phyloP scores from a whole-genome alignment of 2,888 invertebrate species.

The Bimastos eiseni region DNA sequence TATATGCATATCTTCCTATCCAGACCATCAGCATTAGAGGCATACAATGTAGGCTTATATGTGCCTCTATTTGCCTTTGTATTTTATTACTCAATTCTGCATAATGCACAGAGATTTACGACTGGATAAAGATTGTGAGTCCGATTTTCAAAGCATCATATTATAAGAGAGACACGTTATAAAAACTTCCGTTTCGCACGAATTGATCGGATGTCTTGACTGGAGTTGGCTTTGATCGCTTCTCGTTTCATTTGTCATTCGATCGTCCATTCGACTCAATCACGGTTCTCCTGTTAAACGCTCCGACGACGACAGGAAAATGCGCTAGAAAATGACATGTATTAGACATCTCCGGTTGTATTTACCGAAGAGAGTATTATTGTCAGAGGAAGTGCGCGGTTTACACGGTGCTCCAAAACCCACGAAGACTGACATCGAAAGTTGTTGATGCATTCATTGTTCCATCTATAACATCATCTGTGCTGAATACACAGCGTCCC shows the following conservation, averaged over 20 bases:
- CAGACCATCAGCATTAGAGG: background rate
- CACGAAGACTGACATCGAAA: background rate
- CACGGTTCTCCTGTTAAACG: background rate
- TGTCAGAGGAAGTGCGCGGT: background rate
- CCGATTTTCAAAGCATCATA: background rate
- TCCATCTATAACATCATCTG: background rate
- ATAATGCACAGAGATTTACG: background rate
- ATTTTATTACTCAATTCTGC: background rate
- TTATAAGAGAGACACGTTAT: background rate
- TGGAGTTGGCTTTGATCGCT: background rate
- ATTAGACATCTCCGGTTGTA: background rate
- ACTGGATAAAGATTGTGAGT: background rate
- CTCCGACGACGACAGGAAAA: background rate
- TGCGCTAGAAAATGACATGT: conserved; percentile 2
- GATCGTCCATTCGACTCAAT: background rate
- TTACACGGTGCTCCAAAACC: background rate
- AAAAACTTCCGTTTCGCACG: background rate
- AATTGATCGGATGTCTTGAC: background rate
- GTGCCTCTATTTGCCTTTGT: background rate
- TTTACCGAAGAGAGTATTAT: background rate
- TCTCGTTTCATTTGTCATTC: background rate
- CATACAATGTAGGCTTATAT: background rate
- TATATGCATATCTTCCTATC: background rate
- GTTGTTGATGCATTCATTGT: background rate
- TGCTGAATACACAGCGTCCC: background rate